Base-by-base conservation (phyloP, 1,140 invertebrate genomes). In the Odontomachus brunneus region DNA sequence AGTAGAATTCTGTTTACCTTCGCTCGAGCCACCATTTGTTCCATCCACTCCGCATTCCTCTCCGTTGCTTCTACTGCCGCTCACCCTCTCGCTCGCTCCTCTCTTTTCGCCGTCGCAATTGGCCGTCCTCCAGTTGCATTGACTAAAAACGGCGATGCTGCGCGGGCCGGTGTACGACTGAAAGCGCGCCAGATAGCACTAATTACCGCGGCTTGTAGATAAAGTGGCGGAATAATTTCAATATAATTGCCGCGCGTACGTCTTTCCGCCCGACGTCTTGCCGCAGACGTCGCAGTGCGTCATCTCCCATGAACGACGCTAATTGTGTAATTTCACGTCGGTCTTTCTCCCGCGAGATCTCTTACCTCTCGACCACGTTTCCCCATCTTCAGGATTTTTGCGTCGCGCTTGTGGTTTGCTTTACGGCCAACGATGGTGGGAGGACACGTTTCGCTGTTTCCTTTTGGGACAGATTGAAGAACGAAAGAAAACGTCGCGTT, bases 1-100 rank as follows among this genome's bases (percentile, higher is more conserved):
- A 89, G 88, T 83, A 84, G 84, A 87, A 91, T 92, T 88, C 91
- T 90, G 88, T 90, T 91, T 91, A 92, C 89, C 88, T 89, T 87
- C 85, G 80, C 87, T 89, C 87, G 83, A 88, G 73, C 76, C 59
- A 66, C 62, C 67, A 71, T 67, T 38, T 82, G 73, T 74, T 83
- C 84, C 84, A 80, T 85, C 76, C 65, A 60, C 67, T 82, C 62
- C 62, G 53, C 69, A 74, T 78, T 63, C 63, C 74, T 84, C 84
- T 83, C 33, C 48, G 38, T 55, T 29, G 72, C 55, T 19, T 83
- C 60, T 76, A 73, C 44, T 33, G n/a, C 87, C 29, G 2, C 29
- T 55, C 29, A 57, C 59, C 65, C 55, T 60, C 73, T 57, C 81
- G 81, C 63, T 51, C 57, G 49, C 51, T 59, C 73, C 55, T 85